Conservation (phyloP, 2,888 invertebrate genomes). For the Meganola albula region DNA sequence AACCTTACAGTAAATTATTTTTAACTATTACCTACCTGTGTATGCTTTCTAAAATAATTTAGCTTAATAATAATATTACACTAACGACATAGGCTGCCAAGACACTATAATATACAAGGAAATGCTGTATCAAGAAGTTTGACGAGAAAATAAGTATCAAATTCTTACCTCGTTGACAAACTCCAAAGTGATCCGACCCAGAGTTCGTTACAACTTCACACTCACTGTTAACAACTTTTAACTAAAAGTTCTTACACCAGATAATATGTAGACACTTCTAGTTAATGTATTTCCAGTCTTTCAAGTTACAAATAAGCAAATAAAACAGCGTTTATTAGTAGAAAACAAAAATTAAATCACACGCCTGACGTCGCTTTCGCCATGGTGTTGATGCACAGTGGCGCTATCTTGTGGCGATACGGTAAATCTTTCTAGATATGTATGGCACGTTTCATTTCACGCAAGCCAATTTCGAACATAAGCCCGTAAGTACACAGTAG, state of each 20-base stretch:
- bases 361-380: constrained; percentile 69
- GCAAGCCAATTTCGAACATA: constrained; percentile 13
- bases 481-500: background rate
- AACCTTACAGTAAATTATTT: constrained; percentile 69
- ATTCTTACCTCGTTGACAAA: constrained; percentile 78
- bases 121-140: too few relatives aligned
- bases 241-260: constrained; percentile 45
- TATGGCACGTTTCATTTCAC: constrained; percentile 31
- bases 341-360: constrained; percentile 72
- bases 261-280: constrained; percentile 45
- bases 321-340: constrained; percentile 63
- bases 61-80: constrained; percentile 36
- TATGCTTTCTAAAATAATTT: constrained; percentile 29
- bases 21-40: constrained; percentile 63
- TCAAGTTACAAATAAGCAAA: constrained; percentile 59
- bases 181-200: constrained; percentile 66
- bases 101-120: too few relatives aligned
- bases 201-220: constrained; percentile 74
- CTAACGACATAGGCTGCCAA: too few relatives aligned
- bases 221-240: constrained; percentile 64
- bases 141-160: constrained; percentile 60
- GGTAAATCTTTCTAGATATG: constrained; percentile 24
- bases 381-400: constrained; percentile 64
- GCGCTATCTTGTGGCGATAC: constrained; percentile 51
- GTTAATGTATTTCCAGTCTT: constrained; percentile 51